Evolutionary conservation across 2,113 vertebrate species (phyloP).

Genomic region (Malurus elegans): DNA sequence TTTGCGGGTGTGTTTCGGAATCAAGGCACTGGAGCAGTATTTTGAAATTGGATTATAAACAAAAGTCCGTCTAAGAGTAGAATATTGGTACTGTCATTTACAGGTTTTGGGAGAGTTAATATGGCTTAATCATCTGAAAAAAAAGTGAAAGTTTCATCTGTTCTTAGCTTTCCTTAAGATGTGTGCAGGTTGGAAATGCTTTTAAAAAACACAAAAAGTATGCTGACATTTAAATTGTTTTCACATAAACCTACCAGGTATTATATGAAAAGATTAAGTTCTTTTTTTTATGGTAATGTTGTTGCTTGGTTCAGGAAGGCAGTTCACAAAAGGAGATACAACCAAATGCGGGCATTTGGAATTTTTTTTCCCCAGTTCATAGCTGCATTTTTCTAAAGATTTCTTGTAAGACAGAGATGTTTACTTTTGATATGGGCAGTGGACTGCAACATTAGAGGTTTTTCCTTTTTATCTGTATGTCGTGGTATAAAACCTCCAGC

Average conservation of each 20-base stretch:
- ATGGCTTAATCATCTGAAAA: not conserved
- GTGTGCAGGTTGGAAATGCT: not conserved
- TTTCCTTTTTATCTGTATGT: not conserved
- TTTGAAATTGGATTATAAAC: not conserved
- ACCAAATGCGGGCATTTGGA: not conserved
- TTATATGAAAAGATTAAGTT: not conserved
- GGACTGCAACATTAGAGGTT: not conserved
- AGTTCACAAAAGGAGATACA: not conserved
- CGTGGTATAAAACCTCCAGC: not conserved
- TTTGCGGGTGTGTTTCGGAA: not conserved
- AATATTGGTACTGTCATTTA: not conserved
- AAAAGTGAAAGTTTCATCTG: not conserved
- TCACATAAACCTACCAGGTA: not conserved
- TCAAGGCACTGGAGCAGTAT: not conserved
- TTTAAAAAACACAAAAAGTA: not conserved
- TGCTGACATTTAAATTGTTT: not conserved
- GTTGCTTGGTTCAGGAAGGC: not conserved
- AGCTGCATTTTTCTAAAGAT: not conserved
- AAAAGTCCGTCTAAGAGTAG: not conserved
- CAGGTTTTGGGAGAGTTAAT: not conserved
- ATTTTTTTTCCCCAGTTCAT: not conserved
- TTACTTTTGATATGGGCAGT: not conserved
- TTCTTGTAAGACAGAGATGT: not conserved
- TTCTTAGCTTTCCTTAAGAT: not conserved
- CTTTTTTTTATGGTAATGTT: not conserved